These are phyloP conservation scores for Gibbula magus DNA, from an alignment of 2,888 invertebrate species.

Conservation along the genomic window DNA sequence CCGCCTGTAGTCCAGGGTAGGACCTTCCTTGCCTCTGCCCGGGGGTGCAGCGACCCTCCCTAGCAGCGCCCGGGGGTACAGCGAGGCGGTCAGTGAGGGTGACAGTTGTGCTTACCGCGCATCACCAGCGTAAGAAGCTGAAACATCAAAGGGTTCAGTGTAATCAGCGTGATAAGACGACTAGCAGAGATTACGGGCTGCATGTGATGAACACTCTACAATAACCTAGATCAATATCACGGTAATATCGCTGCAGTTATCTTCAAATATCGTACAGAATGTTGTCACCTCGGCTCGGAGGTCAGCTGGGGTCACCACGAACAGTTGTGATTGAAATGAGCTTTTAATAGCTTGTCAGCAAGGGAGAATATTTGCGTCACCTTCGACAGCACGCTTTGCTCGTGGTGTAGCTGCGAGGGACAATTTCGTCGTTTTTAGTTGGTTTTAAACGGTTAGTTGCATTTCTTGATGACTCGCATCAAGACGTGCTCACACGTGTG, in stretches of 20 bases:
- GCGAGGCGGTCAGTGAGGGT: not conserved
- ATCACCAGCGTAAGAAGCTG: not conserved
- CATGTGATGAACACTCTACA: not conserved
- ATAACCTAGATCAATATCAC: not conserved
- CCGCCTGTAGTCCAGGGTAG: not conserved
- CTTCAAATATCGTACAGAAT: not conserved
- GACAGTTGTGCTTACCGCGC: not conserved
- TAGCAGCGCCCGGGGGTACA: no score
- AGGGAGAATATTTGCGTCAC: not conserved
- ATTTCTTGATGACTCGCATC: no score
- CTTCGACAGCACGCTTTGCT: no score
- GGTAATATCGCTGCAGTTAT: not conserved
- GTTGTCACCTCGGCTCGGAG: not conserved
- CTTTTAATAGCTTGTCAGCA: not conserved
- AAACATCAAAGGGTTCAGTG: not conserved
- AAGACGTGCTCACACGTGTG: no score
- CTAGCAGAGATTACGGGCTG: not conserved
- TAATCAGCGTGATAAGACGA: not conserved
- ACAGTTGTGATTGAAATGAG: constrained; percentile 2
- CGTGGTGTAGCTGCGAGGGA: no score
- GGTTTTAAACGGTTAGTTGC: no score
- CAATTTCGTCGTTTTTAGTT: no score
- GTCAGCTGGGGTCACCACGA: not conserved
- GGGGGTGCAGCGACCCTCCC: no score
- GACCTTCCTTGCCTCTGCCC: no score